Evolutionary conservation across 2,797 vertebrate genomes (phyloP).

Genomic region (Leptoclinus maculatus): DNA sequence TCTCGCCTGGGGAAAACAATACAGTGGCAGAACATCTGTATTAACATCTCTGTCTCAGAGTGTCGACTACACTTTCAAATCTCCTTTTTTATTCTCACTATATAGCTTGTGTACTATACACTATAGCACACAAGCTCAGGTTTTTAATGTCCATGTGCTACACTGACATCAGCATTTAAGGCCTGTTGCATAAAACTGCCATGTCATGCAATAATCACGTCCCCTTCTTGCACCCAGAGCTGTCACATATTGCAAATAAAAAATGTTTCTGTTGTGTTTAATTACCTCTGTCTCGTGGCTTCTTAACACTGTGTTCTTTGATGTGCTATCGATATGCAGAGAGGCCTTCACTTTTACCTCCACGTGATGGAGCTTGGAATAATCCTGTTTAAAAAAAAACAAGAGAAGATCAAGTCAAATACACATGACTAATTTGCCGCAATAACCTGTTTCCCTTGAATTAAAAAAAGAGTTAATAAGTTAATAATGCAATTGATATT

Average conservation of each 20-base stretch:
- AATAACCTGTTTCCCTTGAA: neutral
- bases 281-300: slow-evolving; percentile 87
- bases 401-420: neutral
- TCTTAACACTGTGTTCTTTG: slow-evolving; percentile 86
- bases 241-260: neutral
- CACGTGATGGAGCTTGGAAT: slow-evolving; percentile 87
- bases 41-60: neutral
- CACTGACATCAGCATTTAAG: neutral
- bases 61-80: neutral
- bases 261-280: neutral
- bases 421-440: neutral
- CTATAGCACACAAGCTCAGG: neutral
- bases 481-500: neutral
- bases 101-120: neutral
- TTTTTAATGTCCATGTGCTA: neutral
- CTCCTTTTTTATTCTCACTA: neutral
- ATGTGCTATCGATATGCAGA: slow-evolving; percentile 81
- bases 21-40: neutral
- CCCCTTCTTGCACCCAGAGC: neutral
- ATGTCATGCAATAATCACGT: neutral
- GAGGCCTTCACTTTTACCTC: slow-evolving; percentile 88
- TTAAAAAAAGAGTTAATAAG: neutral
- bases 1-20: slow-evolving; percentile 80
- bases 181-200: neutral
- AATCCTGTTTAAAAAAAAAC: slow-evolving; percentile 82